Evolutionary conservation across 2,888 invertebrate genomes (phyloP), one percentile per base, ranked within the genome.

Genomic region (Scelioninae gen. 1): DNA sequence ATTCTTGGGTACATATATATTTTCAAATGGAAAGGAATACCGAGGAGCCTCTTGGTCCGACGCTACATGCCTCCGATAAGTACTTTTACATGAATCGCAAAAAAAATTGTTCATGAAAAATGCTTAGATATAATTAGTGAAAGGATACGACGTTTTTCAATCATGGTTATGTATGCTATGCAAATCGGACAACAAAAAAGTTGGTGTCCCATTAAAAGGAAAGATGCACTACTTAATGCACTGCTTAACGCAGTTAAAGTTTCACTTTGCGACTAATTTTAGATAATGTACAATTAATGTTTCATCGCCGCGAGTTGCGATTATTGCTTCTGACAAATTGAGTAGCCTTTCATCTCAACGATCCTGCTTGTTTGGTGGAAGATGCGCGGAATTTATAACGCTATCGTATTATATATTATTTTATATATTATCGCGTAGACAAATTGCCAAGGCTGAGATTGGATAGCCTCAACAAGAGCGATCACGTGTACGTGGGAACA

Each of bases 21-120:
- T 63, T 71, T 71, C 71, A 51, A 65, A 71, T 71, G 43, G 71
- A 78, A 71, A 71, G 65, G 65, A 65, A 71, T 71, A 65, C 34
- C 45, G 32, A 32, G 16, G 49, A 66, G 45, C 49, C 31, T 71
- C 56, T 34, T 23, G 47, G 31, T 40, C 8, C 65, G 32, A 32
- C 32, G 56, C 51, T 15, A 72, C 72, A 65, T 79, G 53, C 72
- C 72, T 32, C 31, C 63, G 72, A 65, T 60, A 66, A 72, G 65
- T 66, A 79, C 49, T 58, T 79, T 78, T 78, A 55, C 55, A 49
- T 43, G 34, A 38, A 58, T 51, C 29, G 29, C 13, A 56, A 71
- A 71, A 71, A 62, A 31, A 0, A 7, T 7, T 9, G 4, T 5
- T 16, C 31, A 40, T 34, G n/a, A 77, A 69, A 78, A 63, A 77